These are phyloP conservation scores for Rhagoletis pomonella DNA, from an alignment of 1,140 invertebrate species.

Conservation along the genomic window DNA sequence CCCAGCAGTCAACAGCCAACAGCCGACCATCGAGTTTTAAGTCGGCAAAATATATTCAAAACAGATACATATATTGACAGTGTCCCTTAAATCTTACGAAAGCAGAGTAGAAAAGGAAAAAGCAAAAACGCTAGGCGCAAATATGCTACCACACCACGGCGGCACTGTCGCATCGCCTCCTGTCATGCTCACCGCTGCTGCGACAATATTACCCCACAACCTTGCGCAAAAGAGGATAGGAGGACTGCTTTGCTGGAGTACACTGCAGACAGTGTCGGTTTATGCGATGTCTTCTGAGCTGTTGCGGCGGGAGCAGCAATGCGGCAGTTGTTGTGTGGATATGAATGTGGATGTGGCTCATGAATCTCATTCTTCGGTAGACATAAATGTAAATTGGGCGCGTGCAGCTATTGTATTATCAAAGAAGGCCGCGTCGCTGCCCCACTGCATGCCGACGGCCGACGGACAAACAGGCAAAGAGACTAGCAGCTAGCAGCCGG, in stretches of 20 bases:
- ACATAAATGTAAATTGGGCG: constrained; percentile 75
- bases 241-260: neutral
- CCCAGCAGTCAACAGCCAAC: neutral
- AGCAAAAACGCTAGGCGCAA: constrained; percentile 23
- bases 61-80: constrained; percentile 59
- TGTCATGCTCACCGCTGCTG: constrained; percentile 37
- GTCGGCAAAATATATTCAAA: constrained; percentile 58
- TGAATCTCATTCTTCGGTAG: constrained; percentile 66
- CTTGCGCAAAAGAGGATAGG: constrained; percentile 19
- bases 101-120: constrained; percentile 54
- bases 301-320: neutral
- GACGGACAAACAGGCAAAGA: constrained; percentile 25
- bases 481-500: neutral
- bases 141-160: constrained; percentile 46
- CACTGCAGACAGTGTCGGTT: constrained; percentile 21
- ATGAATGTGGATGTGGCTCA: constrained; percentile 49
- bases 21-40: constrained; percentile 55
- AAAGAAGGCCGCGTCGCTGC: constrained; percentile 71
- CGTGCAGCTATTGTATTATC: constrained; percentile 74
- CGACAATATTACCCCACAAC: constrained; percentile 45
- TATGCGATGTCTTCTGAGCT: neutral
- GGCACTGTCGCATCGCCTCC: constrained; percentile 49
- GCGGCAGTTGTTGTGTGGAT: constrained; percentile 32
- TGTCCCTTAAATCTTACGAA: constrained; percentile 58
- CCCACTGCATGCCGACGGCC: constrained; percentile 60